Evolutionary conservation across 2,888 invertebrate genomes (phyloP).

Genomic region (Drosophila pseudotakahashii): DNA sequence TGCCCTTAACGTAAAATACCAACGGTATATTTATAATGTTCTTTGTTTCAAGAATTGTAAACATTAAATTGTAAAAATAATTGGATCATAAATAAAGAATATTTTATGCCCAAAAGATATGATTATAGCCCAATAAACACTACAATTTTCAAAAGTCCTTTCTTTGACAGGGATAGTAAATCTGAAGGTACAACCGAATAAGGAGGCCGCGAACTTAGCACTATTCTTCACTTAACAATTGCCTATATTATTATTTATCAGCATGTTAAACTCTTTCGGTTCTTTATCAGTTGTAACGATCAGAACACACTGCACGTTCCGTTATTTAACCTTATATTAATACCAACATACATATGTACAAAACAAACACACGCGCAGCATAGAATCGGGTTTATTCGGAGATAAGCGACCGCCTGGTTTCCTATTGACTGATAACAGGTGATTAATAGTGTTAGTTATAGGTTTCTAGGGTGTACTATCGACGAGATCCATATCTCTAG

Average conservation of each 20-base stretch:
- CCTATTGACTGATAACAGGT: conserved; percentile 39
- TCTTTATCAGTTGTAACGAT: conserved; percentile 23
- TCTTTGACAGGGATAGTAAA: background rate
- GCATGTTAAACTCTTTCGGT: conserved; percentile 6
- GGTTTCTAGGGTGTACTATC: conserved; percentile 21
- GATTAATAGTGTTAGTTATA: conserved; percentile 34
- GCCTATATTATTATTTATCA: conserved; percentile 15
- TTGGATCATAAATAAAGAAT: too few relatives aligned
- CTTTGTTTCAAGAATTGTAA: too few relatives aligned
- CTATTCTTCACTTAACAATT: background rate
- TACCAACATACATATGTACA: background rate
- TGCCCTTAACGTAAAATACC: background rate
- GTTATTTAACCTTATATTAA: too few relatives aligned
- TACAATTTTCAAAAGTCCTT: too few relatives aligned
- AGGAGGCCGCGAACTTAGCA: background rate
- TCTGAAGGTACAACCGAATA: background rate
- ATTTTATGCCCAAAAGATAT: too few relatives aligned
- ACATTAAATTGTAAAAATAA: too few relatives aligned
- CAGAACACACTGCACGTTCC: conserved; percentile 15
- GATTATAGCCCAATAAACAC: too few relatives aligned
- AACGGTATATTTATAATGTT: too few relatives aligned
- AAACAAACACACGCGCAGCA: conserved; percentile 2
- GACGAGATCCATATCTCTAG: conserved; percentile 27
- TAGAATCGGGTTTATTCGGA: conserved; percentile 3
- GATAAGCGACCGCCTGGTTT: conserved; percentile 27